phyloP scores from a whole-genome alignment of 2,113 vertebrate species.

The Corvus moneduloides region DNA sequence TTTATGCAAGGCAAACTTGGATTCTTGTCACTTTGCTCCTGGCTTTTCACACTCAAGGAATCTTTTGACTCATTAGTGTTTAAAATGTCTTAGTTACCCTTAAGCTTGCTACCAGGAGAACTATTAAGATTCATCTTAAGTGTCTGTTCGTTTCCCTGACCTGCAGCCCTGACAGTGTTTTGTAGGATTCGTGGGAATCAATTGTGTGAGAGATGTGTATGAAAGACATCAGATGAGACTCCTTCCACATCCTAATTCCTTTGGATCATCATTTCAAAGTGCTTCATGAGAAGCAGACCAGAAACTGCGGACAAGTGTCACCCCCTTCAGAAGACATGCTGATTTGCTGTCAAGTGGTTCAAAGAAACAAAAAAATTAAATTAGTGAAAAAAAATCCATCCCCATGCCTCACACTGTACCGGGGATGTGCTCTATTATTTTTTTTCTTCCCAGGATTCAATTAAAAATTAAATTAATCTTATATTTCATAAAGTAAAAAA shows the following conservation, averaged over 20 bases:
- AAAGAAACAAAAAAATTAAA: neutral
- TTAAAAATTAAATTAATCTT: neutral
- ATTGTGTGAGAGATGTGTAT: neutral
- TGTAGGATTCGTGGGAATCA: neutral
- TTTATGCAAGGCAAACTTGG: neutral
- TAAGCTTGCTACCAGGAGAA: neutral
- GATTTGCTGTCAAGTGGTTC: neutral
- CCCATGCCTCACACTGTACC: neutral
- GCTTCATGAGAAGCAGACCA: neutral
- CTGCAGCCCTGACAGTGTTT: neutral
- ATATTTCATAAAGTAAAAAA: neutral
- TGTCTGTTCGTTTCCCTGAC: neutral
- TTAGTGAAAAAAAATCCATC: neutral
- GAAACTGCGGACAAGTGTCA: neutral
- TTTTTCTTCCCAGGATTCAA: neutral
- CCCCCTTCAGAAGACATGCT: neutral
- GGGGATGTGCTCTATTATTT: neutral
- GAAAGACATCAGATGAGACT: neutral
- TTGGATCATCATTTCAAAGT: neutral
- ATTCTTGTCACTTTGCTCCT: neutral
- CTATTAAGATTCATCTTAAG: neutral
- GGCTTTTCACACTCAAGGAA: neutral
- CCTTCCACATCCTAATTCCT: neutral
- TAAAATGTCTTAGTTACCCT: neutral
- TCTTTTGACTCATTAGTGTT: neutral